Conservation (phyloP, 2,113 vertebrate species). For the Cottus gobio region DNA sequence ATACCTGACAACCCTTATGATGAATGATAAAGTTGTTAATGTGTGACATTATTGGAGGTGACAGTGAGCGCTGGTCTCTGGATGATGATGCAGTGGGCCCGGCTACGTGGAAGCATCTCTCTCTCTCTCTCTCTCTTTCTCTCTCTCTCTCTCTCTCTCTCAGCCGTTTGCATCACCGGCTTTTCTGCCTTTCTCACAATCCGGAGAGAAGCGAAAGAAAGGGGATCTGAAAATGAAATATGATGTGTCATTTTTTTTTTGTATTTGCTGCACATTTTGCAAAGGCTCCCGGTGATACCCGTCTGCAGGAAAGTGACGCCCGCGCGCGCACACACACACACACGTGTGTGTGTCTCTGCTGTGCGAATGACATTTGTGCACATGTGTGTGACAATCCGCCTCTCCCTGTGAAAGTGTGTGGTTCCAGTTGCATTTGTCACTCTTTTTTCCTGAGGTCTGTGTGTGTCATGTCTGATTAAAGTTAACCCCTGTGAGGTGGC, state of each 20-base stretch:
- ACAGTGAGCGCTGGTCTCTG: conserved; percentile 61
- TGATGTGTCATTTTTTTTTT: conserved; percentile 58
- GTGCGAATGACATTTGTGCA: conserved; percentile 35
- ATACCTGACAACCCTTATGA: conserved; percentile 66
- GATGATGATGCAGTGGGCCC: conserved; percentile 55
- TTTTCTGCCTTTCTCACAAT: conserved; percentile 37
- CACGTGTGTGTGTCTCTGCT: conserved; percentile 37
- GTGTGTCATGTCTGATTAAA: conserved; percentile 82
- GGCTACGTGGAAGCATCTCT: conserved; percentile 26
- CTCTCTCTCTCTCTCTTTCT: conserved; percentile 34
- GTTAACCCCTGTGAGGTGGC: conserved; percentile 80
- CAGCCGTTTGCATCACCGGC: conserved; percentile 43
- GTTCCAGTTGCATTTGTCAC: conserved; percentile 72
- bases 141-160: conserved; percentile 37
- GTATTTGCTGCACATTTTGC: conserved; percentile 59
- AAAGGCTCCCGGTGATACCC: conserved; percentile 25
- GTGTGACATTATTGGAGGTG: conserved; percentile 70
- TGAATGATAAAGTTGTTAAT: conserved; percentile 72
- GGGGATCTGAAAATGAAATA: conserved; percentile 54
- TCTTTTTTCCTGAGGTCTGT: conserved; percentile 68
- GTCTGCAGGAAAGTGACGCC: conserved; percentile 36
- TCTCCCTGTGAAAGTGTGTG: conserved; percentile 51
- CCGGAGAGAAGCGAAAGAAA: conserved; percentile 38
- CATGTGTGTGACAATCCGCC: conserved; percentile 42
- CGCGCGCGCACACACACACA: background rate